phyloP scores from a whole-genome alignment of 2,888 invertebrate genomes.

The Drymonia ruficornis region DNA sequence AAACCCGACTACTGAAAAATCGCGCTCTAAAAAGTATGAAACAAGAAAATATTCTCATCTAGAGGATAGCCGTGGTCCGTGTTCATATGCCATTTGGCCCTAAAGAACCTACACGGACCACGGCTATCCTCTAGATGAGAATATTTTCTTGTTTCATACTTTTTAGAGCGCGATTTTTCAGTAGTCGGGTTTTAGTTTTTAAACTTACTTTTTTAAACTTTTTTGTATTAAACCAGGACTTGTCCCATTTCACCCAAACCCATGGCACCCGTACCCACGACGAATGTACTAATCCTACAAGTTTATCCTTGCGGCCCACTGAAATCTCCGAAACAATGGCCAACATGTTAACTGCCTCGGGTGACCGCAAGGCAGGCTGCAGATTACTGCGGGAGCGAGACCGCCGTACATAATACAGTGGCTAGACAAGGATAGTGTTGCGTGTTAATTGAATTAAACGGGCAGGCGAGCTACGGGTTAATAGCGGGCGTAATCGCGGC shows the following conservation, averaged over 20 bases:
- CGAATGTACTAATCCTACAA: constrained; percentile 56
- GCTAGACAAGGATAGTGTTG: constrained; percentile 29
- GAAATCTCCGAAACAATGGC: constrained; percentile 65
- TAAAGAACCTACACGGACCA: no score
- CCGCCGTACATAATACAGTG: constrained; percentile 7
- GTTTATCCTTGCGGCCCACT: constrained; percentile 52
- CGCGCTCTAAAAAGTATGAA: no score
- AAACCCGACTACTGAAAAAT: no score
- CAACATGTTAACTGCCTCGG: constrained; percentile 70
- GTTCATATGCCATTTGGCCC: no score
- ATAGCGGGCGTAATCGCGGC: constrained; percentile 49
- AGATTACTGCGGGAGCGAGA: constrained; percentile 45
- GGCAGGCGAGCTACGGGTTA: constrained; percentile 47
- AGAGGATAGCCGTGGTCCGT: no score
- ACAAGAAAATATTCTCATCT: no score
- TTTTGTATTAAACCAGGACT: constrained; percentile 8
- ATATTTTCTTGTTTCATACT: no score
- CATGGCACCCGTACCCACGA: constrained; percentile 36
- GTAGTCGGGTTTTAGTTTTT: no score
- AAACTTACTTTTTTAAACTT: no score
- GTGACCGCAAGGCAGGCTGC: constrained; percentile 57
- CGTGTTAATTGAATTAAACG: constrained; percentile 56
- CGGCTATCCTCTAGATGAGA: no score
- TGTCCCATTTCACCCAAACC: constrained; percentile 19
- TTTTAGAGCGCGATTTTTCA: no score